These are phyloP conservation scores for Ophion ellenae DNA, from an alignment of 2,888 invertebrate species.

Conservation along the genomic window DNA sequence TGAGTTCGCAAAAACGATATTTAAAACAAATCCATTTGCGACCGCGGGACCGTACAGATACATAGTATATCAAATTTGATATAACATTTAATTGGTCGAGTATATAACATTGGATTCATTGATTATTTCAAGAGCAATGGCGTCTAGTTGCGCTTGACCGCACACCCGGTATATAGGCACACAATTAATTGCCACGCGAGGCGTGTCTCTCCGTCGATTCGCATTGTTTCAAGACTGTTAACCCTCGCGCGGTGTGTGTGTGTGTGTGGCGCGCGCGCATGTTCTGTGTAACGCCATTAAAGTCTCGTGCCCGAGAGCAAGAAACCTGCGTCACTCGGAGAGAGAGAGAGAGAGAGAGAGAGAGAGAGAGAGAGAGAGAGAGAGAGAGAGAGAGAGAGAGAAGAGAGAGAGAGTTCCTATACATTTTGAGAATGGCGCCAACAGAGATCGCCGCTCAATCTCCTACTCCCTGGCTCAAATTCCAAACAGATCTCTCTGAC, in stretches of 20 bases:
- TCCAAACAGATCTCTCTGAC: slow-evolving; percentile 41
- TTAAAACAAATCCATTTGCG: too few relatives aligned
- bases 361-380: background rate
- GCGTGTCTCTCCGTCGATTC: background rate
- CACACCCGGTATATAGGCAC: too few relatives aligned
- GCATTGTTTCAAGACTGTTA: slow-evolving; percentile 73
- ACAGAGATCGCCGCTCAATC: slow-evolving; percentile 38
- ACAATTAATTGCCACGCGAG: background rate
- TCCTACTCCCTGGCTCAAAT: slow-evolving; percentile 48
- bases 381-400: too few relatives aligned
- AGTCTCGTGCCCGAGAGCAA: slow-evolving; percentile 3
- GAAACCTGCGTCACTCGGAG: slow-evolving; percentile 36
- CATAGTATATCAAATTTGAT: too few relatives aligned
- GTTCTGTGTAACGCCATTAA: slow-evolving; percentile 21
- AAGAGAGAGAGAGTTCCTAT: background rate
- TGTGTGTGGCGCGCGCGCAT: slow-evolving; percentile 11
- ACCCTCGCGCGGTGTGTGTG: slow-evolving; percentile 59
- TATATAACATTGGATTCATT: too few relatives aligned
- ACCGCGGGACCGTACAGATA: too few relatives aligned
- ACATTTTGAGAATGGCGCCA: slow-evolving; percentile 57
- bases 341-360: background rate
- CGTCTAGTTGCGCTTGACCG: too few relatives aligned
- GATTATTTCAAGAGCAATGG: too few relatives aligned
- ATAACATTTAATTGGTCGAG: too few relatives aligned
- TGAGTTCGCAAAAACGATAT: too few relatives aligned